Evolutionary conservation across 2,797 vertebrate genomes (phyloP).

Genomic region (Carapus acus): DNA sequence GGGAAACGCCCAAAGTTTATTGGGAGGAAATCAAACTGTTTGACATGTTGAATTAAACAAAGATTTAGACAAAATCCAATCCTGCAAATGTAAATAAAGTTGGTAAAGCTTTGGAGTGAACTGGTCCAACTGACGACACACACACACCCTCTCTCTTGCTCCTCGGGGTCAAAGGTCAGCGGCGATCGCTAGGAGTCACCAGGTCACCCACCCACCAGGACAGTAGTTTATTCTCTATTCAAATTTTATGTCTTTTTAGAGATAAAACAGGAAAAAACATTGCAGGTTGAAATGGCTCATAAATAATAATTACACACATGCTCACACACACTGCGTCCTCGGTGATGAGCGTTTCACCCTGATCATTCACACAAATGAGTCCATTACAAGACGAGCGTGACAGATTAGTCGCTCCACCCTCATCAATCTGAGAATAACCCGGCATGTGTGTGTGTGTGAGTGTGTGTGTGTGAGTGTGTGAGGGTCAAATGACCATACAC

Average conservation of each 20-base stretch:
- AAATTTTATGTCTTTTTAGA: too few relatives aligned
- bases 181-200: constrained; percentile 49
- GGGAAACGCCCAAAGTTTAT: too few relatives aligned
- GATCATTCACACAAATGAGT: constrained; percentile 47
- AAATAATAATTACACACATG: constrained; percentile 17
- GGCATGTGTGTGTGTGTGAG: constrained; percentile 1
- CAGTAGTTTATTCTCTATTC: too few relatives aligned
- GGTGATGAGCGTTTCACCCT: constrained; percentile 42
- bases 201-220: constrained; percentile 16
- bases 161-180: constrained; percentile 55
- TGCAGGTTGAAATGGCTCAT: constrained; percentile 8
- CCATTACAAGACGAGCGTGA: constrained; percentile 34
- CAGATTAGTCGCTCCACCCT: constrained; percentile 44
- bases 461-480: constrained; percentile 16
- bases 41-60: too few relatives aligned
- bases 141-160: constrained; percentile 38
- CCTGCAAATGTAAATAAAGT: constrained; percentile 6
- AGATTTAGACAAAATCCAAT: neutral
- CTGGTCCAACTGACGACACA: constrained; percentile 37
- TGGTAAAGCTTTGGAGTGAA: constrained; percentile 28
- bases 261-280: constrained; percentile 6
- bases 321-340: constrained; percentile 18
- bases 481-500: constrained; percentile 39
- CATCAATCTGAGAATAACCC: constrained; percentile 54
- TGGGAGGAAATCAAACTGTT: too few relatives aligned